Base-by-base conservation (phyloP, 2,888 invertebrate genomes). In the Harmothoe impar region DNA sequence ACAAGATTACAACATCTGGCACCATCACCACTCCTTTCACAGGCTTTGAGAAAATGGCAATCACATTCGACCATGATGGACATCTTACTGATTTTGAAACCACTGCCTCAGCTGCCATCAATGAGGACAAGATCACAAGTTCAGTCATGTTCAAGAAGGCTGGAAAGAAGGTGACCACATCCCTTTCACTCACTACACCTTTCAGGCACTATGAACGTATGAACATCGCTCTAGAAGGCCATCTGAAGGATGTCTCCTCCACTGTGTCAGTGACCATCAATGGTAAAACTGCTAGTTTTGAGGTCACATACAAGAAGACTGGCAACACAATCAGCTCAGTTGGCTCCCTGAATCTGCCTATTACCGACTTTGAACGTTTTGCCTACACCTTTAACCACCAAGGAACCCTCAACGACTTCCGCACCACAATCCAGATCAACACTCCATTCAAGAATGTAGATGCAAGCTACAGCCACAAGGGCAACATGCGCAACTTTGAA, bases 391-490 rank as follows among this genome's bases (percentile, higher is more conserved):
- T 91, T 84, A 84, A 56, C 88, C 90, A 91, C 78, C 31, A 86
- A 33, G 91, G 90, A 86, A 86, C 77, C 90, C 89, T 54, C 35
- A 89, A 43, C 25, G 20, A 35, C 56, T 54, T 93, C 25, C 85
- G 89, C 43, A 29, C 90, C 33, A 90, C 91, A 31, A 62, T 77
- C 51, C 25, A 89, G 56, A 88, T 90, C 35, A 54, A 84, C 31
- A 84, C 90, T 20, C 90, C 90, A 29, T 90, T 56, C 90, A n/a
- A 15, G 10, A 86, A 86, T 29, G 25, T 86, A 89, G 29, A n/a
- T n/a, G 10, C 52, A 89, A 89, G 52, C 52, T 31, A 90, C 56
- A 90, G 89, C 68, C 91, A 90, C 92, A 89, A 89, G 72, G 92
- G 91, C 12, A 77, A n/a, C 23, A 29, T 54, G 72, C 54, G 20